phyloP scores from a whole-genome alignment of 2,797 vertebrate species.

The Pipistrellus nathusii region DNA sequence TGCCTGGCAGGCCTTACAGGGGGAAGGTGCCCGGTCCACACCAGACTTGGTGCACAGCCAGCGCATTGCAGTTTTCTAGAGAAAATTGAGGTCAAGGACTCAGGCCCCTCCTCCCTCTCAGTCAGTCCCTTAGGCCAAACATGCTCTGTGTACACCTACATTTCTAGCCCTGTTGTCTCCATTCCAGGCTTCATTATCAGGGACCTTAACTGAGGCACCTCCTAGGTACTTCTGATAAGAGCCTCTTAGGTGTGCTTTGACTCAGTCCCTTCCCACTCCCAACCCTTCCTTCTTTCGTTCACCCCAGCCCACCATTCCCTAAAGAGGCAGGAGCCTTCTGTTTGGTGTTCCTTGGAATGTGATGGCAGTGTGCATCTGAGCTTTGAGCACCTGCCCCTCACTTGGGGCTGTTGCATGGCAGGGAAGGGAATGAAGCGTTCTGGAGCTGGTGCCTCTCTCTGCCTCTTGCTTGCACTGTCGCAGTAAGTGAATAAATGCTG shows the following conservation, averaged over 20 bases:
- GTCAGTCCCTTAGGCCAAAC: not conserved
- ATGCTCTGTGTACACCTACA: not conserved
- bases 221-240: not conserved
- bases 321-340: not conserved
- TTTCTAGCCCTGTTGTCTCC: not conserved
- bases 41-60: not conserved
- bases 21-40: not conserved
- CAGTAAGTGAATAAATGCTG: not conserved
- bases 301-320: not conserved
- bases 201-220: not conserved
- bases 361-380: not conserved
- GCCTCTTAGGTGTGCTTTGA: not conserved
- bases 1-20: not conserved
- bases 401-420: not conserved
- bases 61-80: conserved; percentile 9
- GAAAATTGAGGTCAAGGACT: not conserved
- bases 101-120: rapidly evolving
- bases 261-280: not conserved
- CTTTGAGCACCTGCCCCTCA: not conserved
- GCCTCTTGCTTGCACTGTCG: not conserved
- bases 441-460: not conserved
- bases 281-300: not conserved
- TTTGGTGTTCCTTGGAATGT: not conserved
- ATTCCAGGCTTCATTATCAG: not conserved
- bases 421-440: not conserved